Conservation (phyloP, 2,888 invertebrate genomes). For the Cheilosia soror region DNA sequence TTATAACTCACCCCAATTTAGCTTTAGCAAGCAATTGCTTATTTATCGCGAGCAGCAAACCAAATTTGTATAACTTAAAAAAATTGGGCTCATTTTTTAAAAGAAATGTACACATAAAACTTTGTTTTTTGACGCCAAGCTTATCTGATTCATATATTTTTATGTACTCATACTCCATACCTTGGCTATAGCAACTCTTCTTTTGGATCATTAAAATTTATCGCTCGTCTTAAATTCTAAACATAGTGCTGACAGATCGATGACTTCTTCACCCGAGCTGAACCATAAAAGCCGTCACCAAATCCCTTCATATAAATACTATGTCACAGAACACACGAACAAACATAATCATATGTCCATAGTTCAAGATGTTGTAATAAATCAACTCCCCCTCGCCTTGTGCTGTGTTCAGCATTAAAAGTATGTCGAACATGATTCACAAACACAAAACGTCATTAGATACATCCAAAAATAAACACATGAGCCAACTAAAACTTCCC, state of each 20-base stretch:
- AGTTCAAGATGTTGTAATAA: slow-evolving; percentile 5
- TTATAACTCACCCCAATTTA: too few species aligned
- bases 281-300: not conserved
- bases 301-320: not conserved
- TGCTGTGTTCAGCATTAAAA: slow-evolving; percentile 2
- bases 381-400: slow-evolving; percentile 17
- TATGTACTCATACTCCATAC: too few species aligned
- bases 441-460: slow-evolving; percentile 2
- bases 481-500: slow-evolving; percentile 32
- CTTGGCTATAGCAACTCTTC: not conserved
- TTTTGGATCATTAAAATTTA: not conserved
- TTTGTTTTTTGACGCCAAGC: too few species aligned
- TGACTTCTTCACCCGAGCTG: not conserved
- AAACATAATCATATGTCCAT: not conserved
- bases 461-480: slow-evolving; percentile 34
- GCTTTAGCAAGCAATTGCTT: too few species aligned
- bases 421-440: slow-evolving; percentile 45
- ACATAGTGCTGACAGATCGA: not conserved
- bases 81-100: too few species aligned
- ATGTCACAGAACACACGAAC: not conserved
- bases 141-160: too few species aligned
- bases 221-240: not conserved
- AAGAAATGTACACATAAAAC: too few species aligned
- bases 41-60: too few species aligned
- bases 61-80: too few species aligned